A percentile compares a stretch with the other conserved stretches of the same genome.
These are phyloP conservation scores for Notospermus geniculatus DNA, from an alignment of 1,140 invertebrate species.

Conservation along the genomic window DNA sequence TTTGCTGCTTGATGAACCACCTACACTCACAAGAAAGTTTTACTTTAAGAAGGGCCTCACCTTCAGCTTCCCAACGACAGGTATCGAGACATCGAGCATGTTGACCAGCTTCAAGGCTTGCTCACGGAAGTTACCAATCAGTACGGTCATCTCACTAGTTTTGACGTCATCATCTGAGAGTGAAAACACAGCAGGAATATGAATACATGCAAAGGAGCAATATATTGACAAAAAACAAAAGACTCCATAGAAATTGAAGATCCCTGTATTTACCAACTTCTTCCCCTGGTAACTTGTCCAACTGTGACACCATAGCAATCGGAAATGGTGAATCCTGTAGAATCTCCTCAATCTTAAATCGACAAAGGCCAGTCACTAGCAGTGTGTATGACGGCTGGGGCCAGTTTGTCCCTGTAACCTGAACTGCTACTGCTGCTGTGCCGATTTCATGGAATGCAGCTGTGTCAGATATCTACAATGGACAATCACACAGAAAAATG, in stretches of 20 bases:
- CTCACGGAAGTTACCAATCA: conserved; percentile 57
- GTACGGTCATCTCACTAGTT: conserved; percentile 42
- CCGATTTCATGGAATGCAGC: conserved; percentile 56
- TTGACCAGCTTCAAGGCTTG: conserved; percentile 56
- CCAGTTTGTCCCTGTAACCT: conserved; percentile 62
- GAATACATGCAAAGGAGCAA: no score
- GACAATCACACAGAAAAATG: conserved; percentile 7
- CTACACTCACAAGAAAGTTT: no score
- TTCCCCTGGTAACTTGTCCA: conserved; percentile 55
- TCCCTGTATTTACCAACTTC: conserved; percentile 31
- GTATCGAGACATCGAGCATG: conserved; percentile 58
- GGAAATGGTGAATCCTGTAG: conserved; percentile 59
- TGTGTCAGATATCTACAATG: conserved; percentile 39
- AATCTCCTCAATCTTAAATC: conserved; percentile 56
- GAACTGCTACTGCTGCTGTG: conserved; percentile 61
- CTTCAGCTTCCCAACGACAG: conserved; percentile 58
- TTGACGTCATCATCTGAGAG: conserved; percentile 30
- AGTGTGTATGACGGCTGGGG: conserved; percentile 59
- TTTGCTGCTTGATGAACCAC: no score
- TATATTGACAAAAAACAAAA: no score
- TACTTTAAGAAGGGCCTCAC: conserved; percentile 32
- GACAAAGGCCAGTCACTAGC: conserved; percentile 60
- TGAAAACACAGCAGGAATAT: no score
- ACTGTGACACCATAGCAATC: conserved; percentile 58
- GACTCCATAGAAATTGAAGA: not conserved